These are phyloP conservation scores for Megalops cyprinoides DNA, from an alignment of 2,797 vertebrate genomes.

Conservation along the genomic window DNA sequence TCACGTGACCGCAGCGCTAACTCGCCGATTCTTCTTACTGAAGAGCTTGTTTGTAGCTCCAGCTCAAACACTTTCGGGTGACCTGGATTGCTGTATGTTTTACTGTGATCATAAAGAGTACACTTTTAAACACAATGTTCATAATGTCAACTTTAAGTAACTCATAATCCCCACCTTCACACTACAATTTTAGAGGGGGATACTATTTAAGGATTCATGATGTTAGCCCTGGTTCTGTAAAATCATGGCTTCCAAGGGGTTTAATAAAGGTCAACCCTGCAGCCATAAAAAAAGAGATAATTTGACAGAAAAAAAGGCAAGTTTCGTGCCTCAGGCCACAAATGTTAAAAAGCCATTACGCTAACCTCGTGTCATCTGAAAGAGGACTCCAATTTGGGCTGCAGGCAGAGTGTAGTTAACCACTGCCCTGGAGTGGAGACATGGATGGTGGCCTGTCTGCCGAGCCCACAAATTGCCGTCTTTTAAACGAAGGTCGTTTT, in stretches of 20 bases:
- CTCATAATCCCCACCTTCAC: neutral
- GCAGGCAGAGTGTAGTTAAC: neutral
- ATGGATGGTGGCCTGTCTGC: neutral
- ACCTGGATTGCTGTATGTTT: neutral
- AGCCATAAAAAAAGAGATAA: neutral
- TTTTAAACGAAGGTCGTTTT: neutral
- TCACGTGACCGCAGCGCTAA: neutral
- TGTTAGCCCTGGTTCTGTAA: too few relatives aligned
- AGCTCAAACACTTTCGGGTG: neutral
- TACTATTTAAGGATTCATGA: too few relatives aligned
- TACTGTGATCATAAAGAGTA: neutral
- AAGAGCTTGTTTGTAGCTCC: neutral
- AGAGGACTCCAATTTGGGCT: neutral
- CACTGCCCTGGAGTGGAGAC: too few relatives aligned
- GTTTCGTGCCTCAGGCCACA: neutral
- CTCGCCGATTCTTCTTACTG: neutral
- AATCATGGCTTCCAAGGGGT: neutral
- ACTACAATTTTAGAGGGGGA: neutral
- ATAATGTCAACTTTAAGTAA: neutral
- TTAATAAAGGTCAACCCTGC: neutral
- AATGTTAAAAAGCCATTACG: neutral
- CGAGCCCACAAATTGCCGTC: neutral
- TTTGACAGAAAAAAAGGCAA: neutral
- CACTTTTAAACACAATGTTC: neutral
- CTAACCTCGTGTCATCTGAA: neutral